Conservation (phyloP, 2,113 vertebrate species). For the Steatornis caripensis region DNA sequence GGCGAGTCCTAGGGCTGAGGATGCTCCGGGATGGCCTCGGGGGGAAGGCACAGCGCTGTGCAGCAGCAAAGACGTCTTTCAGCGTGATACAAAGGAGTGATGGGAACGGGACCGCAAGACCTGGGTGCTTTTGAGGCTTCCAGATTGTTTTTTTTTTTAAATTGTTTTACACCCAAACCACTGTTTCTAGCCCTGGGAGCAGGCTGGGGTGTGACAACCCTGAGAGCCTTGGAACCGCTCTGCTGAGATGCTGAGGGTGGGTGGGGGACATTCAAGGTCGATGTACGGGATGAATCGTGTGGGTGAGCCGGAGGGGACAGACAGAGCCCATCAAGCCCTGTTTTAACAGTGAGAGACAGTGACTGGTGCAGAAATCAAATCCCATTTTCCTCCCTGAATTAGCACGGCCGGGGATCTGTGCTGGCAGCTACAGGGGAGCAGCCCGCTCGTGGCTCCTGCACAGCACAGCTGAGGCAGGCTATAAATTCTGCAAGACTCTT, state of each 20-base stretch:
- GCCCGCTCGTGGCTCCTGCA: not conserved
- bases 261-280: not conserved
- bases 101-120: not conserved
- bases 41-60: not conserved
- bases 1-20: not conserved
- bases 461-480: not conserved
- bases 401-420: not conserved
- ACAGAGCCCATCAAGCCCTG: not conserved
- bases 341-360: not conserved
- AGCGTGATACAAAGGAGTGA: not conserved
- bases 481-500: conserved; percentile 15
- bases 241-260: not conserved
- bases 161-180: not conserved
- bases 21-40: not conserved
- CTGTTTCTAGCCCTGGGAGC: not conserved
- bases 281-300: fast-evolving
- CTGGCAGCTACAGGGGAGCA: not conserved
- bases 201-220: not conserved
- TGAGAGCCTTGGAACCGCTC: not conserved
- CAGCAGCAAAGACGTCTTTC: not conserved
- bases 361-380: conserved; percentile 8
- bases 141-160: fast-evolving
- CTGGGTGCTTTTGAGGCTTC: not conserved
- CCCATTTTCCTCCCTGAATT: not conserved
- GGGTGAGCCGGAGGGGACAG: not conserved